These are phyloP conservation scores for Neodiprion pinetum DNA, from an alignment of 1,140 invertebrate species.

Conservation along the genomic window DNA sequence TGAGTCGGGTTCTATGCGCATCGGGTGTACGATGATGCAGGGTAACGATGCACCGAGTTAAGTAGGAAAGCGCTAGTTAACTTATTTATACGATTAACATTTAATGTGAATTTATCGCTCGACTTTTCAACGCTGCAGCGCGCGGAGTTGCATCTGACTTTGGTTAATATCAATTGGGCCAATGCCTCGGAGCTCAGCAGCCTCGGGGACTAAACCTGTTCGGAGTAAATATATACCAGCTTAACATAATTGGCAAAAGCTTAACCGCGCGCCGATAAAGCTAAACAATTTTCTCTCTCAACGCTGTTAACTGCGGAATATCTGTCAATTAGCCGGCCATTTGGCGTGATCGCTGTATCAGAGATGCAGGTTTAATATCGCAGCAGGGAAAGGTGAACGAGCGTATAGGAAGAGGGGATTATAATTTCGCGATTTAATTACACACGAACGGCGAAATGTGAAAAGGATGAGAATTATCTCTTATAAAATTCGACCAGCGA, in stretches of 20 bases:
- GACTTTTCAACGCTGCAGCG: not conserved
- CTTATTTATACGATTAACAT: constrained; percentile 8
- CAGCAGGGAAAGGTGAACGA: too few relatives aligned
- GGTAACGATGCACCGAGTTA: not conserved
- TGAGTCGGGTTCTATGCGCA: not conserved
- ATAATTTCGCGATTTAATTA: too few relatives aligned
- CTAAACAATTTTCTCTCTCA: not conserved
- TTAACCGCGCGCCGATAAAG: not conserved
- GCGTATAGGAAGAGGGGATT: too few relatives aligned
- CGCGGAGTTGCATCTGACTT: not conserved
- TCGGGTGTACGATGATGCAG: not conserved
- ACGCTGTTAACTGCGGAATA: too few relatives aligned
- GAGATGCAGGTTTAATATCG: too few relatives aligned
- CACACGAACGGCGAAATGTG: too few relatives aligned
- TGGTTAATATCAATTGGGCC: too few relatives aligned
- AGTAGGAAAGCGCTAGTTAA: constrained; percentile 4
- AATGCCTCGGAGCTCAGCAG: too few relatives aligned
- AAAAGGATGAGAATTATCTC: too few relatives aligned
- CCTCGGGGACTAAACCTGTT: not conserved
- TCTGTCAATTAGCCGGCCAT: too few relatives aligned
- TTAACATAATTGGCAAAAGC: not conserved
- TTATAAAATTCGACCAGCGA: too few relatives aligned
- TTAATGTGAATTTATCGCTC: constrained; percentile 5
- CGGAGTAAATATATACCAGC: not conserved
- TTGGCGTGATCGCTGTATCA: too few relatives aligned